Percentiles rank a stretch among this genome's conserved stretches.
Evolutionary conservation across 2,113 vertebrate species (phyloP).

Genomic region (Chiloscyllium plagiosum): DNA sequence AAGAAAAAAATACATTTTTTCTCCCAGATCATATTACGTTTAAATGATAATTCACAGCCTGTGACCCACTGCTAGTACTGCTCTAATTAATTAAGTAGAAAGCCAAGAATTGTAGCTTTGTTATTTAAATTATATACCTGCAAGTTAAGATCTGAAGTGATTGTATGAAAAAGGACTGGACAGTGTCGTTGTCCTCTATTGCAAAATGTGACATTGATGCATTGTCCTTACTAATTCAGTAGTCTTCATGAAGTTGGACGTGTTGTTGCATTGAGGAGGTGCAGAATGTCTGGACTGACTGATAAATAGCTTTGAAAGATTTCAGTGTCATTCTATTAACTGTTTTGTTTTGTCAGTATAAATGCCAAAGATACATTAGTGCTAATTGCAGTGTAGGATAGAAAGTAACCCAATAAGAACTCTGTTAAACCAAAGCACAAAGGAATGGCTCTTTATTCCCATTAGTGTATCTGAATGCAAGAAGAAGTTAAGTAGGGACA

Average conservation of each 20-base stretch:
- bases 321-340: not conserved
- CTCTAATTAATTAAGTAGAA: not conserved
- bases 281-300: not conserved
- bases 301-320: constrained; percentile 1
- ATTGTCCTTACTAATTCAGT: not conserved
- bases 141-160: not conserved
- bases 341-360: not conserved
- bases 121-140: not conserved
- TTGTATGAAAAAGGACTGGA: not conserved
- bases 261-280: not conserved
- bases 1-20: not conserved
- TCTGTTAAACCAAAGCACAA: not conserved
- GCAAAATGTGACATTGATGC: constrained; percentile 10
- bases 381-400: not conserved
- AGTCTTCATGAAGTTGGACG: not conserved
- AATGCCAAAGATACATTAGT: not conserved
- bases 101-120: not conserved
- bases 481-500: not conserved
- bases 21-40: not conserved
- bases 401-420: not conserved
- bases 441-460: not conserved
- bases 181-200: not conserved
- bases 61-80: not conserved
- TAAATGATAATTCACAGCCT: not conserved
- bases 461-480: not conserved